phyloP scores from a whole-genome alignment of 1,140 invertebrate species.

The Diploscapter pachys region DNA sequence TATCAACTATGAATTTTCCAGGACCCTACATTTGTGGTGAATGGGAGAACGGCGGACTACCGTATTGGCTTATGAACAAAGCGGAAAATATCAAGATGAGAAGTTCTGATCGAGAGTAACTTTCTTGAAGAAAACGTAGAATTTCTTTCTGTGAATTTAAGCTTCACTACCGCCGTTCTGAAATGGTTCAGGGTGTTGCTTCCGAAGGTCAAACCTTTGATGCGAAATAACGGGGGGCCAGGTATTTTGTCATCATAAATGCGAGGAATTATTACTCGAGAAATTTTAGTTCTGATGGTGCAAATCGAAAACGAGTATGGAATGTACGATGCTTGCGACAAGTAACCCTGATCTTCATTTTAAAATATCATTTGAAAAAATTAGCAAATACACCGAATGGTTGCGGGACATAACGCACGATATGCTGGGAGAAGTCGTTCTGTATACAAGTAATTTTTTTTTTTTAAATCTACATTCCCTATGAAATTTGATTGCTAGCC shows the following conservation, averaged over 20 bases:
- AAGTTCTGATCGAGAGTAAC: conserved; percentile 27
- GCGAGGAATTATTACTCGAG: no score
- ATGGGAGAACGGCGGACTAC: conserved; percentile 65
- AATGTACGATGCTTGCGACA: conserved; percentile 52
- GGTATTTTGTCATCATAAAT: conserved; percentile 65
- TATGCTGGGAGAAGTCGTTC: conserved; percentile 57
- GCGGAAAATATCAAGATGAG: conserved; percentile 13
- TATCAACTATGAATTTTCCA: conserved; percentile 62
- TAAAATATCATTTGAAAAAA: no score
- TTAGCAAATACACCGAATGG: conserved; percentile 62
- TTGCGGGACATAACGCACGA: conserved; percentile 5
- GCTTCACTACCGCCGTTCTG: conserved; percentile 13
- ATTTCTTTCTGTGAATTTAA: conserved; percentile 8
- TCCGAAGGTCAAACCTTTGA: conserved; percentile 55
- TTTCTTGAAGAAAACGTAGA: background rate
- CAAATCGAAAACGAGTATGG: conserved; percentile 64
- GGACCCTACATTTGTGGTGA: conserved; percentile 67
- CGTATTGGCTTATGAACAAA: conserved; percentile 40
- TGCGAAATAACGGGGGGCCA: conserved; percentile 64
- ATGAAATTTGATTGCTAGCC: no score
- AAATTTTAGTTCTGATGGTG: conserved; percentile 39
- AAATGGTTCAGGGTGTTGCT: conserved; percentile 32
- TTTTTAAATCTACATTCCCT: no score
- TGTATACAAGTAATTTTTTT: conserved; percentile 60
- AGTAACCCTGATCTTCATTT: conserved; percentile 52